A percentile compares a stretch with the other conserved stretches of the same genome.
Evolutionary conservation across 1,140 invertebrate species (phyloP).

Genomic region (Pogonognathellus flavescens): DNA sequence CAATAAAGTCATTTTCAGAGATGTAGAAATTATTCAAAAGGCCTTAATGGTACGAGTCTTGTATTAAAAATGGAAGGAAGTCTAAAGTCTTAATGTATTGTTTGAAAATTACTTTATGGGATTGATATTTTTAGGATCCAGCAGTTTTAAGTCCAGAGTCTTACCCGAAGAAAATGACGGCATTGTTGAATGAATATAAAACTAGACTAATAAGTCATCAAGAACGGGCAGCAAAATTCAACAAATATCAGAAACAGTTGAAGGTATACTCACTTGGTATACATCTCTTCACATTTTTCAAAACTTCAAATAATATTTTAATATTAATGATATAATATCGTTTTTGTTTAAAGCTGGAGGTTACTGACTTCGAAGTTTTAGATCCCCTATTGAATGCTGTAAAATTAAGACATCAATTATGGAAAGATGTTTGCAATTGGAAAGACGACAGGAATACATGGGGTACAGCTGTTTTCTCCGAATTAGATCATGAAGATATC

Average conservation of each 20-base stretch:
- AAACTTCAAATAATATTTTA: not conserved
- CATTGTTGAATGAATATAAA: slow-evolving; percentile 32
- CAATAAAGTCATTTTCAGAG: slow-evolving; percentile 53
- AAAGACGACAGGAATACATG: slow-evolving; percentile 75
- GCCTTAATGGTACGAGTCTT: slow-evolving; percentile 7
- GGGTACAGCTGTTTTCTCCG: slow-evolving; percentile 78
- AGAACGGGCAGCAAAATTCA: slow-evolving; percentile 77
- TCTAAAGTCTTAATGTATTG: no score
- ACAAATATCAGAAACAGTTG: slow-evolving; percentile 77
- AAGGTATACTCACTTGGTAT: slow-evolving; percentile 71
- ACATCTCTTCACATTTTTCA: not conserved
- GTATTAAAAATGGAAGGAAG: not conserved
- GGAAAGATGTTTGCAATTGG: slow-evolving; percentile 83
- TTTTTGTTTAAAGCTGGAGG: slow-evolving; percentile 76
- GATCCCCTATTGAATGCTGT: slow-evolving; percentile 84
- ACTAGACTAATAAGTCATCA: slow-evolving; percentile 66
- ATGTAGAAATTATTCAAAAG: slow-evolving; percentile 25
- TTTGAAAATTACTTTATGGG: no score
- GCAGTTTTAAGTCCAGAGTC: slow-evolving; percentile 56
- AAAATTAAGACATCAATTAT: slow-evolving; percentile 82
- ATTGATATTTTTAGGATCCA: slow-evolving; percentile 25
- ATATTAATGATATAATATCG: not conserved
- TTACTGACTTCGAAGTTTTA: slow-evolving; percentile 83
- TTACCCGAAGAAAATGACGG: slow-evolving; percentile 43
- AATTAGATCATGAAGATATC: slow-evolving; percentile 81